Evolutionary conservation across 2,888 invertebrate species (phyloP).

Genomic region (Ceraclea dissimilis): DNA sequence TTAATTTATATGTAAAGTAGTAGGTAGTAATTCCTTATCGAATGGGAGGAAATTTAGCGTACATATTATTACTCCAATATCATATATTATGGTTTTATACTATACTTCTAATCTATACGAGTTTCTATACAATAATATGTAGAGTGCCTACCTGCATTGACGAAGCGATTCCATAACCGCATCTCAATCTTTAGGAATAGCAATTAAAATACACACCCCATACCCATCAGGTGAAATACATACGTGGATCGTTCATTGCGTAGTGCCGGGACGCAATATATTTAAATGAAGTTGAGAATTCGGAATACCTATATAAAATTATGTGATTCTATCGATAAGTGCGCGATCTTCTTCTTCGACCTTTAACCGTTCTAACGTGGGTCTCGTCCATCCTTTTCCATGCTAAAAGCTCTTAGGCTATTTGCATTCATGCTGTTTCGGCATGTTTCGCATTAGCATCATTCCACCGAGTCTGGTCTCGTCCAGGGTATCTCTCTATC

Average conservation of each 20-base stretch:
- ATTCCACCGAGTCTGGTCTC: too few relatives aligned
- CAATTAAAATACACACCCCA: conserved; percentile 48
- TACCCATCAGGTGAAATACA: conserved; percentile 43
- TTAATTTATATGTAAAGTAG: conserved; percentile 2
- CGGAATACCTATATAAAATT: too few relatives aligned
- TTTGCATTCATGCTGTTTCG: too few relatives aligned
- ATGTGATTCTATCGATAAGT: too few relatives aligned
- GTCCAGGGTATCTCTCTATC: too few relatives aligned
- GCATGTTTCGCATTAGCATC: too few relatives aligned
- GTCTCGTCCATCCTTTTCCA: too few relatives aligned
- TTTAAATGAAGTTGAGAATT: too few relatives aligned
- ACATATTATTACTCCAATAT: conserved; percentile 16
- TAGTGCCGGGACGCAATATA: too few relatives aligned
- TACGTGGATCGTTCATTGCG: conserved; percentile 48
- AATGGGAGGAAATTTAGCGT: conserved; percentile 2
- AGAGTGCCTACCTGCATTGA: conserved; percentile 21
- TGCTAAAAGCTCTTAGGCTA: too few relatives aligned
- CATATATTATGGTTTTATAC: conserved; percentile 10
- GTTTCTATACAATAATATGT: not conserved
- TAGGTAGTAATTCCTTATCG: conserved; percentile 2
- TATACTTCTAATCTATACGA: not conserved
- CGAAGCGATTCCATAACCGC: conserved; percentile 37
- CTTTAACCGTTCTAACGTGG: too few relatives aligned
- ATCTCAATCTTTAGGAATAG: conserved; percentile 49
- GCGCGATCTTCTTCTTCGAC: too few relatives aligned